Percentiles rank a stretch among this genome's conserved stretches.
Conservation (phyloP, 2,888 invertebrate species). For the Spialia ferax region DNA sequence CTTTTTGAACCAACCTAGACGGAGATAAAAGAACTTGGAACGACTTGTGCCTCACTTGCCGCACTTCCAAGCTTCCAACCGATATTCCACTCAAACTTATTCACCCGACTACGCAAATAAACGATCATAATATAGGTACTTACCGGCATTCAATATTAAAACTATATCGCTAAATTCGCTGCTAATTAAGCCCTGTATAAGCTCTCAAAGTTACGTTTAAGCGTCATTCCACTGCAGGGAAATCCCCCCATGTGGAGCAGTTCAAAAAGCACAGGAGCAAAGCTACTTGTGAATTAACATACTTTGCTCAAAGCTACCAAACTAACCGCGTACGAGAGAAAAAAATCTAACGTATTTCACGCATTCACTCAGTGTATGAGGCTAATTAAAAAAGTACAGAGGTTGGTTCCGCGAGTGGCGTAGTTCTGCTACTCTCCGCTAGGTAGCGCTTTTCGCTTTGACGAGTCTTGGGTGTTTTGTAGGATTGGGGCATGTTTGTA, state of each 20-base stretch:
- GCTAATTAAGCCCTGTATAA: conserved; percentile 63
- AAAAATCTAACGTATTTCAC: conserved; percentile 79
- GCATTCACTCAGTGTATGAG: conserved; percentile 80
- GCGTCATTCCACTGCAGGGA: conserved; percentile 47
- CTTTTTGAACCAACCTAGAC: conserved; percentile 82
- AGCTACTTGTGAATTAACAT: conserved; percentile 81
- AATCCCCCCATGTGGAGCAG: conserved; percentile 58
- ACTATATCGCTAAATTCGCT: conserved; percentile 52
- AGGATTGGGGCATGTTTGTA: conserved; percentile 68
- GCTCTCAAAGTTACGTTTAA: conserved; percentile 52
- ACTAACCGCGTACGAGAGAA: conserved; percentile 77
- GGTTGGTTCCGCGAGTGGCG: conserved; percentile 79
- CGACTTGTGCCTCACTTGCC: conserved; percentile 41
- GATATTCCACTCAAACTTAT: conserved; percentile 29
- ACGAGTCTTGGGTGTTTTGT: conserved; percentile 68
- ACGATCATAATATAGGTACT: conserved; percentile 33
- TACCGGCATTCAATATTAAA: conserved; percentile 33
- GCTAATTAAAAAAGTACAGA: conserved; percentile 86
- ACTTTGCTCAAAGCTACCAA: conserved; percentile 83
- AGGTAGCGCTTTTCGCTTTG: conserved; percentile 81
- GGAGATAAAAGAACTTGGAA: conserved; percentile 79
- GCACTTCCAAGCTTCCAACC: background rate
- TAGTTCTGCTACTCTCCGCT: conserved; percentile 83
- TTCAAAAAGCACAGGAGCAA: conserved; percentile 69
- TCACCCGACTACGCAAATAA: conserved; percentile 19